Conservation (phyloP, 37 sponge, comb jelly and placozoan species). For the Ianthella basta region DNA sequence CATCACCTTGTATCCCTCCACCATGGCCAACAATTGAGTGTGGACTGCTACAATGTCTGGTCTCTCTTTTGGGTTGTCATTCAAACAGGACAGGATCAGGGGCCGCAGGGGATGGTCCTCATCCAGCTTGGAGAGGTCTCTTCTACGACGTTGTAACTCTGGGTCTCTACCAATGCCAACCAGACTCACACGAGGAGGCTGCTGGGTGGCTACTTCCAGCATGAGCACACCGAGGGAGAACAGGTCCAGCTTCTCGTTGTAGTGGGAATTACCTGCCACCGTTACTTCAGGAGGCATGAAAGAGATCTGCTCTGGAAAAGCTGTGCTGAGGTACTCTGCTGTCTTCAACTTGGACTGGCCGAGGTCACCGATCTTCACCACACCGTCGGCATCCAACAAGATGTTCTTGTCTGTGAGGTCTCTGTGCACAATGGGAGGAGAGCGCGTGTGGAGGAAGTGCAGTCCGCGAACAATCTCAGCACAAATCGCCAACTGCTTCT, state of each 20-base stretch:
- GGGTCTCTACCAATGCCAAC: neutral
- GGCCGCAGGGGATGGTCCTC: neutral
- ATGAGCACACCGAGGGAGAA: constrained; percentile 2
- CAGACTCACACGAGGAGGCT: neutral
- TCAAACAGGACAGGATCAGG: neutral
- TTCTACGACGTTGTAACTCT: neutral
- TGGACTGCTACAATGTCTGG: neutral
- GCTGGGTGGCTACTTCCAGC: constrained; percentile 8
- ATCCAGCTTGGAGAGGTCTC: neutral
- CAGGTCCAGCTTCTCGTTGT: neutral
- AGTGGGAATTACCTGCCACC: neutral
- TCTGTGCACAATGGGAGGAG: too few species aligned
- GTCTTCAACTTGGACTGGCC: neutral
- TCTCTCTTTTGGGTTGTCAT: neutral
- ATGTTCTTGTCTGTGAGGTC: too few species aligned
- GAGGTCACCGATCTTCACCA: too few species aligned
- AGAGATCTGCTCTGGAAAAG: neutral
- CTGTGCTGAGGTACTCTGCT: neutral
- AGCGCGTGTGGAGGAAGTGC: too few species aligned
- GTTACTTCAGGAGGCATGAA: constrained; percentile 15
- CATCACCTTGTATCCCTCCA: neutral
- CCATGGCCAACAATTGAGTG: neutral
- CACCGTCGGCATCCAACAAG: too few species aligned
- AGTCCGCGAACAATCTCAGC: too few species aligned
- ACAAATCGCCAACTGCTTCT: too few species aligned